Base-by-base conservation (phyloP, 2,888 invertebrate genomes). In the Acanthoscelides obtectus region DNA sequence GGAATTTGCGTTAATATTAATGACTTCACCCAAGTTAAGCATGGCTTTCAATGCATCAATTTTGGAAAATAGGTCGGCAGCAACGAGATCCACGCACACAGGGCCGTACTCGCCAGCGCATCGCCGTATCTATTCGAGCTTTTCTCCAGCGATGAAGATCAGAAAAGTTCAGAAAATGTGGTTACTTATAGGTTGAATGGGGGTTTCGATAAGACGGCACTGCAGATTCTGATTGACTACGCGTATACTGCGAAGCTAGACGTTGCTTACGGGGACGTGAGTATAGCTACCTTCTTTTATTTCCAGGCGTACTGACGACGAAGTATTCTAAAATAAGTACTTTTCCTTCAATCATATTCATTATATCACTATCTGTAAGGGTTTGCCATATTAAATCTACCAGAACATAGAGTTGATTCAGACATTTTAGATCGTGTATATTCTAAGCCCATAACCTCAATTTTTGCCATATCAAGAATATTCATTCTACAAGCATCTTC, bases 201-300 rank as follows among this genome's bases (percentile, higher is more conserved):
- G 20, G 89, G 89, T 65, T 86, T 92, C 74, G 91, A 92, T 79
- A 89, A 87, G 79, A 88, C 88, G 67, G 92, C 94, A 68, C 87
- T 96, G 81, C 90, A 92, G 78, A 89, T 90, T 75, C 88, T 96
- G 67, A 90, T 96, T 68, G 92, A 94, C 82, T 96, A 92, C 86
- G 93, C 93, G 68, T 96, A 96, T 86, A 94, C 95, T 20, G 91
- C 93, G 25, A 89, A 90, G 85, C 83, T 90, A 77, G 85, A 86
- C 74, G 88, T 88, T 75, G 86, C 86, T 71, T 85, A 87, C 75
- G 81, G 81, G 67, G 86, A 86, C 76, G 90, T 87, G 77, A 76
- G 75, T 69, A 70, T 20, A 68, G 8, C 25, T n/a, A n/a, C n/a
- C n/a, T n/a, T n/a, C n/a, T n/a, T n/a, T n/a, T n/a, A n/a, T n/a